Conservation (phyloP, 2,888 invertebrate species). For the Mesorhabditis sp. region DNA sequence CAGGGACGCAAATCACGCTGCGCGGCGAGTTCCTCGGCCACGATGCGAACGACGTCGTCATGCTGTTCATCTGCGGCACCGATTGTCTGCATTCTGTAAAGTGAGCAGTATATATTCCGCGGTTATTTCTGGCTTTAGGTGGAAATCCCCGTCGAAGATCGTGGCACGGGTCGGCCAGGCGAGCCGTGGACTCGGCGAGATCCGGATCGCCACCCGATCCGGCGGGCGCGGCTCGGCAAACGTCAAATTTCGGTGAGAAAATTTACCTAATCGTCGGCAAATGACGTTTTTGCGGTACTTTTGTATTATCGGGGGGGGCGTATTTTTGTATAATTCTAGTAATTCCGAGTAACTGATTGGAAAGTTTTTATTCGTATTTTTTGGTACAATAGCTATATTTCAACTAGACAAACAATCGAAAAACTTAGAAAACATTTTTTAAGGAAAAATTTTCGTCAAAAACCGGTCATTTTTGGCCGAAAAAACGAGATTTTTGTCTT, state of each 20-base stretch:
- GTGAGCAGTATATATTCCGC: slow-evolving; percentile 12
- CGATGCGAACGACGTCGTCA: slow-evolving; percentile 74
- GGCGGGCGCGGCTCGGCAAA: slow-evolving; percentile 85
- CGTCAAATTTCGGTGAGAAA: slow-evolving; percentile 64
- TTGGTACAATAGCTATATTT: too few species aligned
- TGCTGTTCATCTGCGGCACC: slow-evolving; percentile 84
- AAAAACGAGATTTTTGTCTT: too few species aligned
- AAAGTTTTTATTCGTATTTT: too few species aligned
- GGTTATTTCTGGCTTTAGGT: slow-evolving; percentile 67
- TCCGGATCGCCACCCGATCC: slow-evolving; percentile 73
- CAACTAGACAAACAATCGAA: too few species aligned
- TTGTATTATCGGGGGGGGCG: too few species aligned
- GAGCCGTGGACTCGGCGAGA: slow-evolving; percentile 80
- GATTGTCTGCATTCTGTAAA: slow-evolving; percentile 84
- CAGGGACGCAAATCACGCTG: slow-evolving; percentile 53
- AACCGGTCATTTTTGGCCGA: too few species aligned
- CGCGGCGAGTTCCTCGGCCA: slow-evolving; percentile 89
- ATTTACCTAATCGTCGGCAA: neutral
- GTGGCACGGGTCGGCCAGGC: slow-evolving; percentile 89
- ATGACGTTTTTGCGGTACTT: too few species aligned
- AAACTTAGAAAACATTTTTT: too few species aligned
- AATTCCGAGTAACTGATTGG: too few species aligned
- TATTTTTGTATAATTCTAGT: too few species aligned
- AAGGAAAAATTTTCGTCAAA: too few species aligned
- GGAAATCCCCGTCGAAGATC: slow-evolving; percentile 95